Evolutionary conservation across 2,797 vertebrate genomes (phyloP).

Genomic region (Argyrosomus regius): DNA sequence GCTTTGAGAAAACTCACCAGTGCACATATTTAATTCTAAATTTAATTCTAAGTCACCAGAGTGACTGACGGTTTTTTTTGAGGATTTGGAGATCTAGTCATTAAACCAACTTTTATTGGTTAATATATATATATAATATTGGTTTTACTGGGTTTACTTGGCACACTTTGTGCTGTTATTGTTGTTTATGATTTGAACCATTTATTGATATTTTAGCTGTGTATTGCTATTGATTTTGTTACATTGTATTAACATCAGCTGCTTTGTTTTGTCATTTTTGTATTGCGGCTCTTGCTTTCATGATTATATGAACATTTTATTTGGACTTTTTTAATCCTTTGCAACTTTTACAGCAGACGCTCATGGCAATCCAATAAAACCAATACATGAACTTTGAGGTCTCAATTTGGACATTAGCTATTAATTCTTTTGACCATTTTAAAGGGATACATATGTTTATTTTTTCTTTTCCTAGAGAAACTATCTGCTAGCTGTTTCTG

Average conservation of each 20-base stretch:
- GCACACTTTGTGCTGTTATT: not conserved
- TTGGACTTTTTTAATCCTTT: conserved; percentile 1
- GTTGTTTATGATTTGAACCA: not conserved
- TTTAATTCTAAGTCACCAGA: too few species aligned
- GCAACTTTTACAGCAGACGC: not conserved
- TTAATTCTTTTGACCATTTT: not conserved
- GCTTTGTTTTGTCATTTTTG: not conserved
- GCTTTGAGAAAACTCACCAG: conserved; percentile 7
- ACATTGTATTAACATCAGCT: not conserved
- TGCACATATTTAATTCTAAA: conserved; percentile 10
- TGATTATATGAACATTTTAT: not conserved
- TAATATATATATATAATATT: too few species aligned
- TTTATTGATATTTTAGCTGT: not conserved
- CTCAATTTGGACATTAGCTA: not conserved
- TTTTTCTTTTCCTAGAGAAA: conserved; percentile 44
- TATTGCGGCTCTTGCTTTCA: not conserved
- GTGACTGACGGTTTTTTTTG: not conserved
- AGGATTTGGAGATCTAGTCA: not conserved
- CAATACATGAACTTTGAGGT: not conserved
- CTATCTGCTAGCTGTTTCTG: conserved; percentile 48
- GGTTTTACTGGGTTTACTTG: too few species aligned
- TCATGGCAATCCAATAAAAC: not conserved
- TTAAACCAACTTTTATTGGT: conserved; percentile 8
- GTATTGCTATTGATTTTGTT: not conserved
- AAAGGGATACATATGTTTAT: not conserved